Evolutionary conservation across 2,888 invertebrate species (phyloP), one percentile per base, ranked within the genome.

Genomic region (Ctenicera cuprea): DNA sequence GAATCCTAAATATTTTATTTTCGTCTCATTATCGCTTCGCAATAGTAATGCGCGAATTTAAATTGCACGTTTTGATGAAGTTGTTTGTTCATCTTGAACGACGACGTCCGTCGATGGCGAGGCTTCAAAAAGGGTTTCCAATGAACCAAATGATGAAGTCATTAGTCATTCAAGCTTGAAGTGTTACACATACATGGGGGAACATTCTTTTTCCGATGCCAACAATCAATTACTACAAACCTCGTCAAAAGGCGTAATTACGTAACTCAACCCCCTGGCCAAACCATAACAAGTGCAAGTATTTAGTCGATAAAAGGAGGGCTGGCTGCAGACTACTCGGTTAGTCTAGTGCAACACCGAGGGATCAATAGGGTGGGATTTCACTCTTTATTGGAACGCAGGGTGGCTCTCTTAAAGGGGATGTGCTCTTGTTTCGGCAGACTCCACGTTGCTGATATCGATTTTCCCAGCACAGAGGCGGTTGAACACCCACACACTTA

Each of bases 341-440:
- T 59, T 59, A 38, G 67, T 57, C 54, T 57, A 57, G 67, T 67
- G 67, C 54, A 67, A 67, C 54, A 45, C 22, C 22, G 45, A 43
- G 57, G 33, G 67, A 67, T 67, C 67, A 52, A 67, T 67, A 59
- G 67, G 54, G 50, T 45, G 57, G 65, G 45, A 61, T 69, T 69
- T 61, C 62, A 69, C 69, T 61, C 69, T 69, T 61, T 69, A 62
- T 61, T 50, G 61, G 48, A 69, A 61, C 62, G 62, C 18, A 12
- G 69, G 67, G 61, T 38, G 68, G 59, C 61, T 26, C 38, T 69
- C 38, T 69, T 69, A 69, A 69, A 69, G 69, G 38, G 26, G 69
- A 69, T 69, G 22, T 69, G 33, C 48, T 33, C 8, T 30, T 38
- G 20, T 18, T 59, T 33, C 18, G 41, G 48, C 69, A 62, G 61